A percentile compares a stretch with the other conserved stretches of the same genome.
These are phyloP conservation scores for Drosophila colorata DNA, from an alignment of 2,888 invertebrate genomes.

Conservation along the genomic window DNA sequence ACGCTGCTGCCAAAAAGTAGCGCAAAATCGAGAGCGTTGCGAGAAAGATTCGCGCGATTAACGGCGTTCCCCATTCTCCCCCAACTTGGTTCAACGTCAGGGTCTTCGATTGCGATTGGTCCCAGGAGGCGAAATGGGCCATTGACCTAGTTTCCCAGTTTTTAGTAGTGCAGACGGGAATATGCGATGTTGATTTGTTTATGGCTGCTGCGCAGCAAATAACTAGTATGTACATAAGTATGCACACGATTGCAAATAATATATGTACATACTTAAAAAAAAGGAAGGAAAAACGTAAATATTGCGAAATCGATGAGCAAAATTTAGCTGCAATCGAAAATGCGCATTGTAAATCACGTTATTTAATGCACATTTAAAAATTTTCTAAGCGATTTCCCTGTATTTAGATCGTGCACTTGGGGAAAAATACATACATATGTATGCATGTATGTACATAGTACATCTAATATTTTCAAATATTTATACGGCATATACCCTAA, in stretches of 20 bases:
- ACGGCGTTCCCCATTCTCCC: conserved; percentile 33
- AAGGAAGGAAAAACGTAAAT: background rate
- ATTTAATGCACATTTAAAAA: background rate
- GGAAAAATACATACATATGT: no score
- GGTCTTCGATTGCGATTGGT: conserved; percentile 10
- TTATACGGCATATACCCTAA: background rate
- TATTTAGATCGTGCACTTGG: no score
- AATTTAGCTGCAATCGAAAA: background rate
- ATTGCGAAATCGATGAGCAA: background rate
- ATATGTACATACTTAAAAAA: background rate
- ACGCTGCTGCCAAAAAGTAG: conserved; percentile 18
- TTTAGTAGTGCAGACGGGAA: background rate
- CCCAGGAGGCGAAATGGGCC: conserved; percentile 27
- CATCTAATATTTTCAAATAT: no score
- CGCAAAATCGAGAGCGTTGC: conserved; percentile 16
- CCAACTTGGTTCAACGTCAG: conserved; percentile 56
- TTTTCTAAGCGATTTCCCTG: no score
- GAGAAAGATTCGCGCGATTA: conserved; percentile 21
- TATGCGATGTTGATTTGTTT: conserved; percentile 6
- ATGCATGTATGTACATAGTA: no score
- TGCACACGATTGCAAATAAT: background rate
- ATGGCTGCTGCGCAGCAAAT: background rate
- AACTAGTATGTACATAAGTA: no score
- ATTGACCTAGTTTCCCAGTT: conserved; percentile 50
- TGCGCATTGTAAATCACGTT: background rate